These are phyloP conservation scores for Eulemur albifrons DNA, from an alignment of 2,797 vertebrate genomes.

Conservation along the genomic window DNA sequence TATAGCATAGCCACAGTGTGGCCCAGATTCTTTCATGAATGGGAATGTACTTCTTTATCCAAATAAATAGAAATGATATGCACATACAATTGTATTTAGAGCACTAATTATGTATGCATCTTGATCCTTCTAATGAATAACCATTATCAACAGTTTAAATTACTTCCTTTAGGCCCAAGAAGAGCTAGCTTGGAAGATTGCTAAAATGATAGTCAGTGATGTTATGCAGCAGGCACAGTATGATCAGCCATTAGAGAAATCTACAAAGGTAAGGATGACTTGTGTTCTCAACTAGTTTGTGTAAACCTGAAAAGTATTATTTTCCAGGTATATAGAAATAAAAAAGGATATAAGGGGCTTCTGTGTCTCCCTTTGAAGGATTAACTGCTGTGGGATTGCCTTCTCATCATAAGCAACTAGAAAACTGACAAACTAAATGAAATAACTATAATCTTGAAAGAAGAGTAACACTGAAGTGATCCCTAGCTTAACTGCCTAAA, in stretches of 20 bases:
- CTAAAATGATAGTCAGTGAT: constrained; percentile 99
- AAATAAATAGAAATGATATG: neutral
- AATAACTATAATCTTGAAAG: neutral
- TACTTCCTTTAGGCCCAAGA: constrained; percentile 92
- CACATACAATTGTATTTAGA: neutral
- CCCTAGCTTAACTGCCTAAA: neutral
- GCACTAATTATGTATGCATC: neutral
- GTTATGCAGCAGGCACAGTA: constrained; percentile 95
- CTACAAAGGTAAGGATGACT: constrained; percentile 89
- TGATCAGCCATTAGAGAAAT: constrained; percentile 87
- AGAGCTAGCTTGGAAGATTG: constrained; percentile 99
- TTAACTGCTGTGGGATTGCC: neutral
- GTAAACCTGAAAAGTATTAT: neutral
- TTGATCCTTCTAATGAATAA: neutral
- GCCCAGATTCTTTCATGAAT: neutral
- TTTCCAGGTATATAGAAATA: neutral
- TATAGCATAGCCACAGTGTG: neutral
- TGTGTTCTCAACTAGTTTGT: neutral
- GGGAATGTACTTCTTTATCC: neutral
- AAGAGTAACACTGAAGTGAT: neutral
- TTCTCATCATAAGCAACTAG: neutral
- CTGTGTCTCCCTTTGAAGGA: neutral
- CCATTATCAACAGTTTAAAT: neutral
- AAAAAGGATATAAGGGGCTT: neutral
- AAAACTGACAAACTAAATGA: neutral